phyloP scores from a whole-genome alignment of 1,140 invertebrate species.

The Orussus abietinus region DNA sequence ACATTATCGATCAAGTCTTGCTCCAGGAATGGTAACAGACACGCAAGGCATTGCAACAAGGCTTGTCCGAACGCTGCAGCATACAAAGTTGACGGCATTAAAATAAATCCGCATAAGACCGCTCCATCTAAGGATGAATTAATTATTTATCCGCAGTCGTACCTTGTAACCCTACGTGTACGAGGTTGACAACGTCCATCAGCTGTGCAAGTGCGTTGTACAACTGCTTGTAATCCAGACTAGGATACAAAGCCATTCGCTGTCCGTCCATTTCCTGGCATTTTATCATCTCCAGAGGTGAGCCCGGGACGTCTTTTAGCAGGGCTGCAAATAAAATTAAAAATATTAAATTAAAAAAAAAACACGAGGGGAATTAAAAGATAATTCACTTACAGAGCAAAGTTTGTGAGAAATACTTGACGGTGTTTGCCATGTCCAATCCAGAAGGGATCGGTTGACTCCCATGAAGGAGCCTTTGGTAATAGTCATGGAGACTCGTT shows the following conservation, averaged over 20 bases:
- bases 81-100: too few relatives aligned
- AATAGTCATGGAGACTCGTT: constrained; percentile 92
- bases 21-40: constrained; percentile 93
- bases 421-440: constrained; percentile 91
- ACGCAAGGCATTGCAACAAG: constrained; percentile 84
- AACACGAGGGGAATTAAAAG: constrained; percentile 19
- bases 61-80: constrained; percentile 86
- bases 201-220: constrained; percentile 80
- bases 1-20: constrained; percentile 93
- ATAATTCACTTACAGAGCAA: constrained; percentile 75
- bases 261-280: constrained; percentile 78
- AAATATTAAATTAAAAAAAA: constrained; percentile 39
- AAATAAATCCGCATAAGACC: too few relatives aligned
- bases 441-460: constrained; percentile 89
- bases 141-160: too few relatives aligned
- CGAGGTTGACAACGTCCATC: constrained; percentile 76
- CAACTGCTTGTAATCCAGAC: constrained; percentile 90
- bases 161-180: constrained; percentile 82
- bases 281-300: constrained; percentile 85
- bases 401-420: constrained; percentile 97
- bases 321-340: constrained; percentile 63
- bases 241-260: constrained; percentile 87
- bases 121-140: too few relatives aligned
- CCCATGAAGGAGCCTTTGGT: constrained; percentile 87
- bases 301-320: constrained; percentile 90